Base-by-base conservation (phyloP, 1,140 invertebrate genomes). In the Lepidurus apus region DNA sequence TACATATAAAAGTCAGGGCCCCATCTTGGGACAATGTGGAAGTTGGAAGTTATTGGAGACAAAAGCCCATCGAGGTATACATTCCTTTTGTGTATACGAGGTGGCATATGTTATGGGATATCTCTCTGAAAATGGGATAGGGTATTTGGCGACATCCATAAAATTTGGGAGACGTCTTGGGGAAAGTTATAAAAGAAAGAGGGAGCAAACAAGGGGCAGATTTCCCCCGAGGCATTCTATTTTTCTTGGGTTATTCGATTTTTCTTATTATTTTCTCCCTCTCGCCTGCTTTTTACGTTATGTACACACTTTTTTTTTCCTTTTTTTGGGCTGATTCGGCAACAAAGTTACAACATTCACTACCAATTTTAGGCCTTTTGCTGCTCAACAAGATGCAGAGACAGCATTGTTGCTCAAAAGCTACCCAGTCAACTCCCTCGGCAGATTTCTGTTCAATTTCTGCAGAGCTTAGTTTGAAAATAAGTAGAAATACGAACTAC, bases 131-230 rank as follows among this genome's bases (percentile, higher is more conserved):
- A 65, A 65, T 34, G 34, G 34, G 34, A 21, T 65, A 65, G 13
- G 53, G 53, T 65, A 65, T 65, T 65, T 65, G 53, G 53, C 53
- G 53, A 65, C 53, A 65, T 17, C 53, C 53, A 65, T 65, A 65
- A 65, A 65, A 65, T 65, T 9, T 65, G 17, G 53, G 21, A 21
- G 53, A 21, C 21, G 53, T 65, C 6, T 65, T 13, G 17, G 53
- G 13, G 21, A 65, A 65, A 65, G 9, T 21, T 65, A 65, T 65
- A 65, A 65, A 65, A 65, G 53, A 65, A 65, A 65, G 17, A 65
- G 21, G 13, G 53, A 65, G 53, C 53, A 65, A 65, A 65, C 53
- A 65, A 65, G 53, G 47, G 7, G 21, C 53, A 21, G 53, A 65
- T 65, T 65, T 65, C 53, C 53, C 53, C 53, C 0, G 53, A 65